Conservation (phyloP, 2,113 vertebrate species). For the Geococcyx californianus region DNA sequence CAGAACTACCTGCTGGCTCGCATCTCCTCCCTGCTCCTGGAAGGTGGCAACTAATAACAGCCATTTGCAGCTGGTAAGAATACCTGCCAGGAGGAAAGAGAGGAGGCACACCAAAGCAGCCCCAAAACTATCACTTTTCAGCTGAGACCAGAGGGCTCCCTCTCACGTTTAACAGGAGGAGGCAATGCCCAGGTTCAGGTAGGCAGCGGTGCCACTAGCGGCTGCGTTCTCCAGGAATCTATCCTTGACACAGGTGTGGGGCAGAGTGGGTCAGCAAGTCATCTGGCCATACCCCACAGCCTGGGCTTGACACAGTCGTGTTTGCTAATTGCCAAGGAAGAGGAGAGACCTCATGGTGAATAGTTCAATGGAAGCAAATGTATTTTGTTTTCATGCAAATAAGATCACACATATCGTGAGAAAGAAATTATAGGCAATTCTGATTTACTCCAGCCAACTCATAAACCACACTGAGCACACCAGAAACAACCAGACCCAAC, state of each 20-base stretch:
- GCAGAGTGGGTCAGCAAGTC: neutral
- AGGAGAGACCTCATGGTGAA: neutral
- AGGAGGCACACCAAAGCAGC: neutral
- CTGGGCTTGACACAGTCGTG: neutral
- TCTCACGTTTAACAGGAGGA: neutral
- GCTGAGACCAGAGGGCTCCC: neutral
- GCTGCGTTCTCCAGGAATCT: neutral
- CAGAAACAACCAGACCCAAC: neutral
- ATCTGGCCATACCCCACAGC: rapidly evolving
- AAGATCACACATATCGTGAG: neutral
- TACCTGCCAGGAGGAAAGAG: neutral
- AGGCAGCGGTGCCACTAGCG: neutral
- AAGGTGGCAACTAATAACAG: neutral
- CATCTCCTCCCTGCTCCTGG: neutral
- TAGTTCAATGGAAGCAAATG: neutral
- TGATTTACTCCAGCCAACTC: neutral
- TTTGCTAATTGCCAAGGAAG: neutral
- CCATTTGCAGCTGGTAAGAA: neutral
- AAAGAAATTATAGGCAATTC: neutral
- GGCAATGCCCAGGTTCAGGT: rapidly evolving
- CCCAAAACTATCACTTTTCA: neutral
- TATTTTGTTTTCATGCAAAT: neutral
- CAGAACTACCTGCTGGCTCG: neutral
- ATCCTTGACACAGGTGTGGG: too few species aligned
- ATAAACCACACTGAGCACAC: neutral